Base-by-base conservation (phyloP, 2,888 invertebrate genomes). In the Rhogogaster chlorosoma region DNA sequence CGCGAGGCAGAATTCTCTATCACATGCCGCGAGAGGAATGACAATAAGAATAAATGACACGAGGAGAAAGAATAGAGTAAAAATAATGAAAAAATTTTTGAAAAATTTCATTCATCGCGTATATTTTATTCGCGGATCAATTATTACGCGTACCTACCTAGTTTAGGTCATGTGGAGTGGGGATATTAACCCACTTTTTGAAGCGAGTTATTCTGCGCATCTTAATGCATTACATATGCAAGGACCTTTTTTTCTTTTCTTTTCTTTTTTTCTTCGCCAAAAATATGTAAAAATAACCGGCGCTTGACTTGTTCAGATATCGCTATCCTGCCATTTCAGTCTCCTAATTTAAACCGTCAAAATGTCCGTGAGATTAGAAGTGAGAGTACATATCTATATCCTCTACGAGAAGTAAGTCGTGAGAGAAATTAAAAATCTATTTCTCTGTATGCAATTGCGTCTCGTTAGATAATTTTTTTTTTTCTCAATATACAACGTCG, bases 161-260 rank as follows among this genome's bases (percentile, higher is more conserved):
- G 53, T 29, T 45, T 4, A 49, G 53, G 57, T 78, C 78, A 42
- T 36, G 32, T 75, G 22, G 78, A 78, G 57, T 53, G 53, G 49
- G 49, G 32, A 53, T 29, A 53, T 78, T 57, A 78, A 78, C 78
- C 78, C 22, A 78, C 78, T 53, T 78, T 78, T 75, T n/a, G 10
- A 49, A 53, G 4, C 53, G 78, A n/a, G 78, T 78, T 78, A 78
- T 78, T 78, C 36, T 10, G 78, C 78, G 78, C 32, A 78, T 78
- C 57, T 78, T 75, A 36, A 26, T 53, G n/a, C n/a, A 53, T 26
- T 61, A 61, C n/a, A 70, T 36, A 26, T 12, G 26, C 75, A 75
- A 75, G 75, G 75, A 75, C 75, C 22, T 42, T 45, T 75, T 29
- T 53, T 18, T 38, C 9, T 38, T 38, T 38, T 6, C 7, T 3